Evolutionary conservation across 2,113 vertebrate genomes (phyloP).

Genomic region (Plestiodon gilberti): DNA sequence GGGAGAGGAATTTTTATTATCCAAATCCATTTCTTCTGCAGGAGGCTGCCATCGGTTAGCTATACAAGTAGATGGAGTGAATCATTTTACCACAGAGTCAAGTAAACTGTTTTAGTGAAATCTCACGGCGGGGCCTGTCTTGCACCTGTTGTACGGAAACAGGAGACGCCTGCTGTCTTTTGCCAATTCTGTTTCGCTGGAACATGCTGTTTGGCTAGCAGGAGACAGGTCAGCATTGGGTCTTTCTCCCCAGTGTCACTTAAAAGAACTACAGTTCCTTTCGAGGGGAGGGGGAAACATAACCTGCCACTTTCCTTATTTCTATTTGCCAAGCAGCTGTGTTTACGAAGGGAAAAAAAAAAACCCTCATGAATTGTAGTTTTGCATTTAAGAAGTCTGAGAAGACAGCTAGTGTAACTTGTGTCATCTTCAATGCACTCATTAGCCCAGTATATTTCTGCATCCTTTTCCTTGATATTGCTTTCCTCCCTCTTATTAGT

Average conservation of each 20-base stretch:
- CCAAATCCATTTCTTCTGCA: background rate
- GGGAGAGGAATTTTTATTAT: background rate
- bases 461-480: slow-evolving; percentile 23
- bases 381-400: slow-evolving; percentile 29
- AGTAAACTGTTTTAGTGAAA: background rate
- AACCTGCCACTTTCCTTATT: slow-evolving; percentile 22
- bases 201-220: background rate
- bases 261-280: slow-evolving; percentile 49
- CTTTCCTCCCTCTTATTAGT: slow-evolving; percentile 54
- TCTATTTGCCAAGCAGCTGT: slow-evolving; percentile 64
- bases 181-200: slow-evolving; percentile 25
- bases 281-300: slow-evolving; percentile 5
- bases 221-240: background rate
- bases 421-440: background rate
- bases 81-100: slow-evolving; percentile 42
- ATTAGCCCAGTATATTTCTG: background rate
- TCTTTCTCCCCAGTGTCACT: slow-evolving; percentile 26
- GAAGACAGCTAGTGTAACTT: slow-evolving; percentile 39
- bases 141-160: slow-evolving; percentile 55
- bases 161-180: background rate
- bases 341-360: slow-evolving; percentile 35
- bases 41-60: slow-evolving; percentile 12
- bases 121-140: background rate
- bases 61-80: slow-evolving; percentile 22
- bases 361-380: background rate